These are phyloP conservation scores for Criorhina ranunculi DNA, from an alignment of 2,888 invertebrate genomes.

Conservation along the genomic window DNA sequence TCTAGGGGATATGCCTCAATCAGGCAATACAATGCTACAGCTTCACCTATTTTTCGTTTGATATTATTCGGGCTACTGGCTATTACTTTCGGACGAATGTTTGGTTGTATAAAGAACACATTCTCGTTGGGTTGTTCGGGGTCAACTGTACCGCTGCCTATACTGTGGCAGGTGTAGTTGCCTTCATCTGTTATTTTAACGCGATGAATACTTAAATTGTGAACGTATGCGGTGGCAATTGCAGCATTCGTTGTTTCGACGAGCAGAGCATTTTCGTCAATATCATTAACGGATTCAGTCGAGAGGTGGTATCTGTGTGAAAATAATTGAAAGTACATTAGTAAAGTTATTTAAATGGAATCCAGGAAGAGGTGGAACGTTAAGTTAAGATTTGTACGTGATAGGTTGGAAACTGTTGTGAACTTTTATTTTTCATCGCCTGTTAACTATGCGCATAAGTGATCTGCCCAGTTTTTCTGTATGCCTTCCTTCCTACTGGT, in stretches of 20 bases:
- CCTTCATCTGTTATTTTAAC: slow-evolving; percentile 87
- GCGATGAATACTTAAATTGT: slow-evolving; percentile 85
- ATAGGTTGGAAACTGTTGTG: too few relatives aligned
- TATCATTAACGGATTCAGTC: slow-evolving; percentile 65
- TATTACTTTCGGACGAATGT: slow-evolving; percentile 85
- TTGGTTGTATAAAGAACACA: slow-evolving; percentile 82
- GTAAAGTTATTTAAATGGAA: background rate
- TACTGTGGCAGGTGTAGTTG: slow-evolving; percentile 86
- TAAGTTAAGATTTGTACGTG: too few relatives aligned
- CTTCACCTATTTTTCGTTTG: slow-evolving; percentile 85
- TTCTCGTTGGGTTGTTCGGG: slow-evolving; percentile 76
- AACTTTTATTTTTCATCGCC: too few relatives aligned
- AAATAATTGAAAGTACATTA: background rate
- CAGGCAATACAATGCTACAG: slow-evolving; percentile 86
- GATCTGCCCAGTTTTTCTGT: too few relatives aligned
- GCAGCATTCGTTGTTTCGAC: slow-evolving; percentile 83
- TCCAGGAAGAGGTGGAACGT: too few relatives aligned
- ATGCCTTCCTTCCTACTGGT: too few relatives aligned
- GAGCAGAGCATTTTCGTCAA: slow-evolving; percentile 59
- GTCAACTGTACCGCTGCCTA: slow-evolving; percentile 82
- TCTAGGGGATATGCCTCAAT: slow-evolving; percentile 87
- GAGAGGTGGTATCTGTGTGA: slow-evolving; percentile 54
- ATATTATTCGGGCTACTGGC: slow-evolving; percentile 83
- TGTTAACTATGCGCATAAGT: too few relatives aligned
- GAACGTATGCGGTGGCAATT: slow-evolving; percentile 82